Base-by-base conservation (phyloP, 2,113 vertebrate genomes). In the Anser cygnoides region DNA sequence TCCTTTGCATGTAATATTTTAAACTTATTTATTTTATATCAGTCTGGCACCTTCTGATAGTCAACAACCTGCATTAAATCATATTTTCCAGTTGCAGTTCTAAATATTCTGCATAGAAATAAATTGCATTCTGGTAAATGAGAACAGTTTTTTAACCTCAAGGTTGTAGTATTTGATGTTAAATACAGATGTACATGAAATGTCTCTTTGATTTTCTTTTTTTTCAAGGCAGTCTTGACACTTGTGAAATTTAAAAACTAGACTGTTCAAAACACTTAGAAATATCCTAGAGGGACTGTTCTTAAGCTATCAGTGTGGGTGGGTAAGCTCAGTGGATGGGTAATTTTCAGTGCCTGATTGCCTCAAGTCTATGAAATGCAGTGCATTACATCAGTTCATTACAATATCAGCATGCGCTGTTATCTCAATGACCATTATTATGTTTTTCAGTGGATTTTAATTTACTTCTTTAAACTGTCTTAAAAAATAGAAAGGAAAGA, bases 371-470 rank as follows among this genome's bases (percentile, higher is more conserved):
- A 0, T 76, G 78, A 81, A 91, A 87, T 63, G 58, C 21, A 41
- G 26, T 52, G 22, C 49, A 7, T 74, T 63, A 39, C 26, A 79
- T 62, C 44, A 50, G 14, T 68, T 94, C 62, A 50, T 79, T 92
- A 52, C 49, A 59, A 10, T 62, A 92, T 46, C 86, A 84, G 37
- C 17, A 39, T 10, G 54, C 70, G 29, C 25, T 6, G 11, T 73
- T 93, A 57, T 83, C 74, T 89, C 83, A 87, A 39, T 94, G 87
- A 71, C 71, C 84, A 63, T 86, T 81, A 87, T 80, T 92, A 65
- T 31, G n/a, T 72, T 94, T 95, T 79, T 35, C n/a, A 9, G 18
- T 46, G 70, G 33, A 62, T 96, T 93, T 95, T 72, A 89, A 87
- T 88, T 89, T 88, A 49, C 33, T 74, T 93, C 41, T 83, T 92